phyloP scores from a whole-genome alignment of 1,140 invertebrate genomes.

The Pogonomyrmex californicus region DNA sequence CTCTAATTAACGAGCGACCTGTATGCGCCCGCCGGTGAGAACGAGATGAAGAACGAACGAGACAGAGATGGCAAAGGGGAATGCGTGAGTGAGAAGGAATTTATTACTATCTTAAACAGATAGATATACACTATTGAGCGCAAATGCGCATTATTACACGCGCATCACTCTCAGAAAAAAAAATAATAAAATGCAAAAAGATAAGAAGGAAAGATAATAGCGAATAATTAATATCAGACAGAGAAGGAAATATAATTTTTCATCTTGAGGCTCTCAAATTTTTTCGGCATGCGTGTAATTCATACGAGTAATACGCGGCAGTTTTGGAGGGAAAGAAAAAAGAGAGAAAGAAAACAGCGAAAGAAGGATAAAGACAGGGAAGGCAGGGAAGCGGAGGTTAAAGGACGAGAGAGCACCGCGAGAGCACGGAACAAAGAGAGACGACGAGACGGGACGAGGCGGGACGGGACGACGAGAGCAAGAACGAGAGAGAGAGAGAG shows the following conservation, averaged over 20 bases:
- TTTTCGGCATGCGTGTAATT: not conserved
- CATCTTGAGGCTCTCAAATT: too few relatives aligned
- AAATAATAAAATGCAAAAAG: not conserved
- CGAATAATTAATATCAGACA: not conserved
- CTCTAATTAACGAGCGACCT: constrained; percentile 75
- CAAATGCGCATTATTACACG: not conserved
- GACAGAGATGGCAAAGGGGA: constrained; percentile 2
- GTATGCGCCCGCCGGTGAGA: constrained; percentile 44
- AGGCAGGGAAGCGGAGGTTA: not conserved
- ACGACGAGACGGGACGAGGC: not conserved
- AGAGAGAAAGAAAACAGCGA: not conserved
- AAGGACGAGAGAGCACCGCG: constrained; percentile 24
- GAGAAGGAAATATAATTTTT: not conserved
- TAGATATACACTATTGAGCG: not conserved
- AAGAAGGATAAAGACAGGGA: constrained; percentile 15
- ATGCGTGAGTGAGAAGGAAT: not conserved
- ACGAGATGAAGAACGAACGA: not conserved
- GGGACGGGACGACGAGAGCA: constrained; percentile 13
- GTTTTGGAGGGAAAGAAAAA: not conserved
- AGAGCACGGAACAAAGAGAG: constrained; percentile 44
- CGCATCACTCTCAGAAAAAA: not conserved
- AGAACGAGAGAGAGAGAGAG: not conserved
- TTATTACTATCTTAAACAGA: constrained; percentile 14
- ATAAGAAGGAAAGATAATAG: not conserved
- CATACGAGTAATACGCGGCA: too few relatives aligned